Conservation (phyloP, 2,113 vertebrate genomes). For the Agapornis roseicollis region DNA sequence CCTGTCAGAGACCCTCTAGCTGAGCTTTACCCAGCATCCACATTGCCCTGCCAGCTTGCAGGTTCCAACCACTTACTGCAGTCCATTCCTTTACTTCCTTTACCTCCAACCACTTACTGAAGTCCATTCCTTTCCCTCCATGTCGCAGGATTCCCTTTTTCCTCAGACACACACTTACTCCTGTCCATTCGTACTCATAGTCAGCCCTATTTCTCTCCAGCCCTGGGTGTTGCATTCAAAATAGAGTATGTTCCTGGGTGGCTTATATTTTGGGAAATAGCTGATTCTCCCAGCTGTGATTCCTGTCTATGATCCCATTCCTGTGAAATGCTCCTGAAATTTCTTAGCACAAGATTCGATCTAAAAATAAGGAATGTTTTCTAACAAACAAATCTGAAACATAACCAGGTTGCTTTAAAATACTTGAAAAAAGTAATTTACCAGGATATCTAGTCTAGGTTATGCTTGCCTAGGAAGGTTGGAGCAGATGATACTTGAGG, state of each 20-base stretch:
- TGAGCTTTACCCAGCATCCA: neutral
- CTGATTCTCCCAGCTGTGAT: slow-evolving; percentile 14
- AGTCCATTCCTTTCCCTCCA: neutral
- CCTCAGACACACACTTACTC: neutral
- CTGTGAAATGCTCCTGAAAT: neutral
- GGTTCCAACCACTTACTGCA: neutral
- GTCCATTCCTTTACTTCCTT: neutral
- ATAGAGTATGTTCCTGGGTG: neutral
- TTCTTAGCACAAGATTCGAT: neutral
- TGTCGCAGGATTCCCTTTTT: neutral
- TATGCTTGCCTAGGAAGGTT: neutral
- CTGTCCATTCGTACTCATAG: neutral
- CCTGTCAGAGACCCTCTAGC: neutral
- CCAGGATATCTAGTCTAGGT: neutral
- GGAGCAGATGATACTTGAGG: neutral
- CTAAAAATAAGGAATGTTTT: neutral
- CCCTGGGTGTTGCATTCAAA: neutral
- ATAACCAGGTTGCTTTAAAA: neutral
- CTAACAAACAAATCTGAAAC: neutral
- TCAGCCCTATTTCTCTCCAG: neutral
- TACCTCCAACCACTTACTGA: neutral
- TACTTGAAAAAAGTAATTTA: neutral
- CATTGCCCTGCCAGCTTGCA: neutral
- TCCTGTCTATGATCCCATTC: neutral
- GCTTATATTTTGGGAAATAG: slow-evolving; percentile 32